Evolutionary conservation across 2,888 invertebrate genomes (phyloP), one percentile per base, ranked within the genome.

Genomic region (Macrophya alboannulata): DNA sequence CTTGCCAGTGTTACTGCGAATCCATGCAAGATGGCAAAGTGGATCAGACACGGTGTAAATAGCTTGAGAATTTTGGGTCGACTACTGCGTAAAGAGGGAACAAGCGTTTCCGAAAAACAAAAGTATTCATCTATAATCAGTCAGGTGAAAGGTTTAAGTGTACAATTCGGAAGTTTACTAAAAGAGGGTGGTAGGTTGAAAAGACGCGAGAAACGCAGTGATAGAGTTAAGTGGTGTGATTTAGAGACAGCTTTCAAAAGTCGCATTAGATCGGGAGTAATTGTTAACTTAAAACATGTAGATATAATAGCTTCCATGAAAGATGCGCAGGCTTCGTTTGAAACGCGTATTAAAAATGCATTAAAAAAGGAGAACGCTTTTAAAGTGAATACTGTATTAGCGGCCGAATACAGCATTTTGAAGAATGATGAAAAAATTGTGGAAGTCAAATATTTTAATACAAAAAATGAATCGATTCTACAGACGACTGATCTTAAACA

Each of bases 401-500:
- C 87, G 71, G 87, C 87, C 8, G 88, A 89, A 86, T 89, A 88
- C 84, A 74, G 65, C 0, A 71, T 87, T 3, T 17, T 48, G n/a
- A 87, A 88, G 76, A 87, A 76, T 12, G 86, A 88, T 25, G 85
- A 85, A 31, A 72, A 89, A 10, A 25, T 84, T 10, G 21, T 76
- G 37, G 90, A 90, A 51, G 87, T 76, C 25, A 90, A 90, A 74
- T 88, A 89, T 59, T 87, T 89, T 17, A 89, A 86, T 21, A 89
- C 90, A 2, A 87, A 86, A 65, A 88, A 86, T 84, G 71, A 81
- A 4, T 55, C 87, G 17, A 89, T 91, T n/a, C 88, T 87, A 84
- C 85, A 51, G n/a, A 90, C n/a, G n/a, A n/a, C n/a, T n/a, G n/a
- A n/a, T n/a, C n/a, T n/a, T n/a, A n/a, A n/a, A n/a, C n/a, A n/a